Conservation (phyloP, 2,888 invertebrate species). For the Hydraecia micacea region DNA sequence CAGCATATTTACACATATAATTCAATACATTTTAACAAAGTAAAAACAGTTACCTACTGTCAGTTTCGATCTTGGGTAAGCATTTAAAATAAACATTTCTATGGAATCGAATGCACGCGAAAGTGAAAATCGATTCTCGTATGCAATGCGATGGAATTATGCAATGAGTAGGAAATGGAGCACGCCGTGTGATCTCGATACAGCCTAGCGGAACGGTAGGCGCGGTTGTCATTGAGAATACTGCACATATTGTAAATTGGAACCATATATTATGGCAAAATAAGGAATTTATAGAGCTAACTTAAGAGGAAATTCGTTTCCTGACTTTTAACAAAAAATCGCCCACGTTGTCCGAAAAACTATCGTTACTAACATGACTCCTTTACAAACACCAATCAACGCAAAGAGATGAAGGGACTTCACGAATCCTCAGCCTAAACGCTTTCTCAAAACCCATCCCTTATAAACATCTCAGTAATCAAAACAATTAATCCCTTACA, state of each 20-base stretch:
- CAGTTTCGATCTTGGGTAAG: constrained; percentile 52
- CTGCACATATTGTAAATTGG: constrained; percentile 41
- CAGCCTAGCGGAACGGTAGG: constrained; percentile 78
- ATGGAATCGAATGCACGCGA: constrained; percentile 74
- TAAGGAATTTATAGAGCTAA: background rate
- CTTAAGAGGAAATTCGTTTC: background rate
- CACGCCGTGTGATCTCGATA: constrained; percentile 79
- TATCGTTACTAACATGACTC: background rate
- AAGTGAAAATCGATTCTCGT: constrained; percentile 85
- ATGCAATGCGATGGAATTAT: constrained; percentile 79
- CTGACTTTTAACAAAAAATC: background rate
- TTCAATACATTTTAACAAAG: constrained; percentile 42
- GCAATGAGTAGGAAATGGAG: constrained; percentile 83
- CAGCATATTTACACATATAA: constrained; percentile 36
- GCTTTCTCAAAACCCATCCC: background rate
- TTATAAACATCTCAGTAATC: background rate
- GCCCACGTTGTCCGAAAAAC: background rate
- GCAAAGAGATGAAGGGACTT: background rate
- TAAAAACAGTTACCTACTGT: constrained; percentile 44
- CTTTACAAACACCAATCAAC: background rate
- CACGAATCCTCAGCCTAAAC: background rate
- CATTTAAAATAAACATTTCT: constrained; percentile 62
- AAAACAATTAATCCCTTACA: background rate
- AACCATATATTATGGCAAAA: constrained; percentile 25
- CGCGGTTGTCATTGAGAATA: constrained; percentile 74